phyloP scores from a whole-genome alignment of 2,113 vertebrate species.

The Dunckerocampus dactyliophorus region DNA sequence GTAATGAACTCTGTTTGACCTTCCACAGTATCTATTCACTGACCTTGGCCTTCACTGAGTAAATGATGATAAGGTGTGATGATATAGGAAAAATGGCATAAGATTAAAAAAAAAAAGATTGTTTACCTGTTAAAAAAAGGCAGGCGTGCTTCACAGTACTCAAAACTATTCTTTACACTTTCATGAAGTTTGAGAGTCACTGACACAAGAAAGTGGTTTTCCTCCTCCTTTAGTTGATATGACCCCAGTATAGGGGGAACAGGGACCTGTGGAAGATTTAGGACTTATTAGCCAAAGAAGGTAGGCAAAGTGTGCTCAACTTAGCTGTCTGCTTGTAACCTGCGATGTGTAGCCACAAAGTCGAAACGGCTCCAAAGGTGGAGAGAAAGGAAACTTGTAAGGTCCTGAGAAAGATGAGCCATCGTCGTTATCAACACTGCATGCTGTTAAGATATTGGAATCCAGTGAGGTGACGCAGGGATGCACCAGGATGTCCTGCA shows the following conservation, averaged over 20 bases:
- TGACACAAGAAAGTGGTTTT: constrained; percentile 74
- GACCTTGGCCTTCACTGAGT: too few species aligned
- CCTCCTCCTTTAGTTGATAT: constrained; percentile 83
- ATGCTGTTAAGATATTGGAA: constrained; percentile 82
- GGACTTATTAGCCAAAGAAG: not conserved
- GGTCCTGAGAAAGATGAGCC: constrained; percentile 85
- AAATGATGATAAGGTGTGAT: too few species aligned
- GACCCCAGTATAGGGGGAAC: constrained; percentile 89
- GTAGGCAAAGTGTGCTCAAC: not conserved
- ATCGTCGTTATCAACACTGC: constrained; percentile 78
- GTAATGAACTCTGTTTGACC: too few species aligned
- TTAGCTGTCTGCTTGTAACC: constrained; percentile 62
- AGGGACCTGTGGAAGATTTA: constrained; percentile 75
- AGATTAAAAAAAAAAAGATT: not conserved
- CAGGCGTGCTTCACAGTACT: constrained; percentile 88
- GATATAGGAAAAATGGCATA: not conserved
- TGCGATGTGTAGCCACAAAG: constrained; percentile 91
- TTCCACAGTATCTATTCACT: too few species aligned
- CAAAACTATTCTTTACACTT: constrained; percentile 89
- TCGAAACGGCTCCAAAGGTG: constrained; percentile 85
- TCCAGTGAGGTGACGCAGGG: constrained; percentile 89
- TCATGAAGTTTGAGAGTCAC: constrained; percentile 89
- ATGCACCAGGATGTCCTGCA: constrained; percentile 89
- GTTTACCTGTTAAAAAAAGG: constrained; percentile 90
- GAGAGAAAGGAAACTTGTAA: constrained; percentile 91